These are phyloP conservation scores for Margarornis squamiger DNA, from an alignment of 2,797 vertebrate species.

Conservation along the genomic window DNA sequence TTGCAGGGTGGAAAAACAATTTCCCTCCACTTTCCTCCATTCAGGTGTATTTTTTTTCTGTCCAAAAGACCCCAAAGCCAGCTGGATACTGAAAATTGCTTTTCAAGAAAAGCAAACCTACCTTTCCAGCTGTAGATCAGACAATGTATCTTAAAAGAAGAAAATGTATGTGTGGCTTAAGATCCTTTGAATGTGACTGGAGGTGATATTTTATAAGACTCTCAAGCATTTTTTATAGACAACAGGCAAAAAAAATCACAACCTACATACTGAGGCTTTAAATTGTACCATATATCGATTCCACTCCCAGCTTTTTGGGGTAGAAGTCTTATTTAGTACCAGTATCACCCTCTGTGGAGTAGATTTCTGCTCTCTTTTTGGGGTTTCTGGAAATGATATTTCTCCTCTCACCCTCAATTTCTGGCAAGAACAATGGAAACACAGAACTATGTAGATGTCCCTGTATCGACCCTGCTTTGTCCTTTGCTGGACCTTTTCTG, in stretches of 20 bases:
- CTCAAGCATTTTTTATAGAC: not conserved
- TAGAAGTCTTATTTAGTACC: not conserved
- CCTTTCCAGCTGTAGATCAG: not conserved
- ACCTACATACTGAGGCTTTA: not conserved
- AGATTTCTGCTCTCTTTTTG: not conserved
- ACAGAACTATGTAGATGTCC: not conserved
- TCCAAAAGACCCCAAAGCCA: not conserved
- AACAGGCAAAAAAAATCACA: not conserved
- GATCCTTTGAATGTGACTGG: not conserved
- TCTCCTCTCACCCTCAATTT: not conserved
- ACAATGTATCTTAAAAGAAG: not conserved
- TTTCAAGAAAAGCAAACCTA: conserved; percentile 18
- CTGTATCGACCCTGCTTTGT: not conserved
- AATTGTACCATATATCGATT: fast-evolving
- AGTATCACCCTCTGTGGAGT: not conserved
- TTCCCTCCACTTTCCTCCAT: not conserved
- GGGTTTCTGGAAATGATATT: not conserved
- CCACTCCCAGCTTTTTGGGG: not conserved
- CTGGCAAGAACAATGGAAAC: not conserved
- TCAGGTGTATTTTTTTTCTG: conserved; percentile 14
- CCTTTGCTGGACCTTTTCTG: not conserved
- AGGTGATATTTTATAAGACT: not conserved
- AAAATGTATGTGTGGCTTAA: not conserved
- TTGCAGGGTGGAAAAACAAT: conserved; percentile 11
- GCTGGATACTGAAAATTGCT: conserved; percentile 14